Base-by-base conservation (phyloP, 2,888 invertebrate species). In the Ornithoptera alexandrae region DNA sequence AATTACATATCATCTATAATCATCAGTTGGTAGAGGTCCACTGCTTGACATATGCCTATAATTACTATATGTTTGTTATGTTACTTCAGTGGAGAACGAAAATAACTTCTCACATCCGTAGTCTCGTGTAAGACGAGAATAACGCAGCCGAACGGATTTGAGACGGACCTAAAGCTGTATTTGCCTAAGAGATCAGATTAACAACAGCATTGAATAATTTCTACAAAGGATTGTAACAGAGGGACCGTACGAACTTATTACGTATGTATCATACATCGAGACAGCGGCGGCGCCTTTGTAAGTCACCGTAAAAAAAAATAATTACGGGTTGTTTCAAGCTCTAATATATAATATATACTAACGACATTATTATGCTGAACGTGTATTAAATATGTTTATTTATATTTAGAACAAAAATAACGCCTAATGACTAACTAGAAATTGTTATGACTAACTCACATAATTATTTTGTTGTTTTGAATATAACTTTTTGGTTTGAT, bases 181-280 rank as follows among this genome's bases (percentile, higher is more conserved):
- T 70, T 67, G 66, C 66, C 56, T 67, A 61, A 36, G 59, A 60
- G 60, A 39, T 46, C 42, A 65, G 61, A 69, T 69, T 65, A 69
- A 69, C 69, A 69, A 56, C 56, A n/a, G 62, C 50, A 67, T 20
- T 53, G 62, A 56, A 65, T 61, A 62, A 30, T 69, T 61, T 65
- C 62, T 24, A 65, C 65, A 69, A 69, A 69, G 65, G 65, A 61
- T 42, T n/a, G 65, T 36, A 30, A 50, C 62, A 68, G 53, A 68
- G 50, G 59, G 60, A n/a, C 66, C 30, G 58, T 24, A 60, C 39
- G 63, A 61, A 57, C 61, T 69, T 69, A 68, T 64, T 69, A 58
- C 57, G 62, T 66, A 62, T 17, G 46, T 62, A 62, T 58, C 65
- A 69, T 36, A 50, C 53, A 39, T 39, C 30, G 56, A 61, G 69